These are phyloP conservation scores for Neotragus moschatus DNA, from an alignment of 2,113 vertebrate species.

Conservation along the genomic window DNA sequence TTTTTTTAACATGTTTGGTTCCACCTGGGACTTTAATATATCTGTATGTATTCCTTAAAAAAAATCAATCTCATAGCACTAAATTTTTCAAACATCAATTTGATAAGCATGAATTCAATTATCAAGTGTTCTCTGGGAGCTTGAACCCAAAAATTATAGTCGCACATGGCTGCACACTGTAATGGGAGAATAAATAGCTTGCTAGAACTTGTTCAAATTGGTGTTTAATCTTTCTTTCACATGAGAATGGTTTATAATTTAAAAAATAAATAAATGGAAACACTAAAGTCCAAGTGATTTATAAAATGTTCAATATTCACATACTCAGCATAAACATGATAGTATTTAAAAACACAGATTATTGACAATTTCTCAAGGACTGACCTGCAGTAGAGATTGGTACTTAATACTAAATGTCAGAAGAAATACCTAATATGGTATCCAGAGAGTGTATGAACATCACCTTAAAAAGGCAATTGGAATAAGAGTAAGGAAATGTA, in stretches of 20 bases:
- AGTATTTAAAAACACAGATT: neutral
- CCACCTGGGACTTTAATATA: neutral
- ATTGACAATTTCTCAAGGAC: neutral
- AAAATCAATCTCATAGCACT: neutral
- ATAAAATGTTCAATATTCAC: neutral
- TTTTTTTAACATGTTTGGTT: neutral
- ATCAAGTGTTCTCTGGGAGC: neutral
- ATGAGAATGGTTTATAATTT: neutral
- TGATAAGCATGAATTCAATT: constrained; percentile 45
- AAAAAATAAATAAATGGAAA: neutral
- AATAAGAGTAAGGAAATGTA: neutral
- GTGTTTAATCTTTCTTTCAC: neutral
- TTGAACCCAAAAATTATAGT: neutral
- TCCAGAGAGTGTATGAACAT: neutral
- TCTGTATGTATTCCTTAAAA: neutral
- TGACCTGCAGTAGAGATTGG: neutral
- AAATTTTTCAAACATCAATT: constrained; percentile 39
- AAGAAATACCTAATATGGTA: neutral
- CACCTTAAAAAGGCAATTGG: neutral
- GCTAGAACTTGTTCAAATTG: neutral
- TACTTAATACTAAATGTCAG: neutral
- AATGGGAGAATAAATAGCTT: neutral
- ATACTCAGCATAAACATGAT: neutral
- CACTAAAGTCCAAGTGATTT: neutral
- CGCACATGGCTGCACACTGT: neutral